Conservation (phyloP, 2,797 vertebrate genomes). For the Myotis vivesi region DNA sequence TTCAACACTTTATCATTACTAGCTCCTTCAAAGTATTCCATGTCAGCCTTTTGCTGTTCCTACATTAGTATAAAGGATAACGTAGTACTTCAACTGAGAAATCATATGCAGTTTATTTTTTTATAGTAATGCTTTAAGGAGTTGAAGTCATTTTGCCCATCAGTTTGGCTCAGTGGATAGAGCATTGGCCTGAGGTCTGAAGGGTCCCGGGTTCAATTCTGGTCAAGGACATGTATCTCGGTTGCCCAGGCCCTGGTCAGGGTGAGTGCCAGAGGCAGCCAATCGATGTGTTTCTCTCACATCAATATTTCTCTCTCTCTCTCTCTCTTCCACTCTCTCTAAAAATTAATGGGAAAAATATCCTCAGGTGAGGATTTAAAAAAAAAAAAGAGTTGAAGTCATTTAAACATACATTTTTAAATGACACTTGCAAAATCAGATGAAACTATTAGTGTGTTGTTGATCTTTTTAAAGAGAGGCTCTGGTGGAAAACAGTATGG, state of each 20-base stretch:
- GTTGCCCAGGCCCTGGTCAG: too few relatives aligned
- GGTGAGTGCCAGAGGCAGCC: too few relatives aligned
- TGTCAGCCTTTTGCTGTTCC: background rate
- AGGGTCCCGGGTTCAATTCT: too few relatives aligned
- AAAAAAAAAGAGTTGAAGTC: background rate
- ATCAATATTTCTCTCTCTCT: too few relatives aligned
- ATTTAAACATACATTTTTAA: slow-evolving; percentile 51
- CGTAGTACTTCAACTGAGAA: background rate
- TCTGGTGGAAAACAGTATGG: background rate
- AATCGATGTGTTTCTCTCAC: too few relatives aligned
- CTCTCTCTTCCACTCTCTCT: too few relatives aligned
- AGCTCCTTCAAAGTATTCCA: background rate
- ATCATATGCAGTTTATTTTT: background rate
- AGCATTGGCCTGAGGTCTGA: too few relatives aligned
- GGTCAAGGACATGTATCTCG: too few relatives aligned
- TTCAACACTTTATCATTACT: background rate
- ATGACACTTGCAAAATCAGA: slow-evolving; percentile 30
- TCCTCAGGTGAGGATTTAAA: too few relatives aligned
- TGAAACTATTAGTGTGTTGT: background rate
- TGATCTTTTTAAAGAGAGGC: background rate
- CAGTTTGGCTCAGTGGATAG: too few relatives aligned
- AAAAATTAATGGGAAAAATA: too few relatives aligned
- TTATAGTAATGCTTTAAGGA: slow-evolving; percentile 6
- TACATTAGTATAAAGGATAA: background rate
- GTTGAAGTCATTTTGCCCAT: background rate